phyloP scores from a whole-genome alignment of 1,140 invertebrate genomes.

The Oreohelix idahoensis region DNA sequence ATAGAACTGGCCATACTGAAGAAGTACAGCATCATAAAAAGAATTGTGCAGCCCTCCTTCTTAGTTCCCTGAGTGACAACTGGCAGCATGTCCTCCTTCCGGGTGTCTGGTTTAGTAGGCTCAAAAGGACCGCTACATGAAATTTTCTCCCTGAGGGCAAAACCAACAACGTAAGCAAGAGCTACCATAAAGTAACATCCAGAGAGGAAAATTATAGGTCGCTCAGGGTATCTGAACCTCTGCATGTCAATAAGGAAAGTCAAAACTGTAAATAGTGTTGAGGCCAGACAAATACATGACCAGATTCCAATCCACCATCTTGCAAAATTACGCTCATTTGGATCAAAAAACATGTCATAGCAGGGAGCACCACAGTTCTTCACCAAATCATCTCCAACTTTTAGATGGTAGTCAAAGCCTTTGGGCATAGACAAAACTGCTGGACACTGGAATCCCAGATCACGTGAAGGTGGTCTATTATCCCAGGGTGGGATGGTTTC shows the following conservation, averaged over 20 bases:
- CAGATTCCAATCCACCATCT: slow-evolving; percentile 94
- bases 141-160: slow-evolving; percentile 86
- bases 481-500: background rate
- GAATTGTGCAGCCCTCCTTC: slow-evolving; percentile 91
- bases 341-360: slow-evolving; percentile 89
- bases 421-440: slow-evolving; percentile 82
- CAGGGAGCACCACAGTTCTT: slow-evolving; percentile 93
- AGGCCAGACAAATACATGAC: slow-evolving; percentile 90
- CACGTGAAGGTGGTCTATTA: background rate
- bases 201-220: slow-evolving; percentile 97
- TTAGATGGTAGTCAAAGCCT: slow-evolving; percentile 85
- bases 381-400: slow-evolving; percentile 54
- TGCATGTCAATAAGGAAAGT: slow-evolving; percentile 79
- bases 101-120: slow-evolving; percentile 71
- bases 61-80: slow-evolving; percentile 90
- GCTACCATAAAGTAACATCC: slow-evolving; percentile 97
- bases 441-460: slow-evolving; percentile 46
- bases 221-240: slow-evolving; percentile 96
- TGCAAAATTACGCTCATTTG: slow-evolving; percentile 82
- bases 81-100: slow-evolving; percentile 78
- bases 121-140: slow-evolving; percentile 90
- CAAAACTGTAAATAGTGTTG: slow-evolving; percentile 80
- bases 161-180: slow-evolving; percentile 89
- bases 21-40: slow-evolving; percentile 98
- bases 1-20: slow-evolving; percentile 98